Conservation (phyloP, 2,113 vertebrate genomes). For the Hypocryptadius cinnamomeus region DNA sequence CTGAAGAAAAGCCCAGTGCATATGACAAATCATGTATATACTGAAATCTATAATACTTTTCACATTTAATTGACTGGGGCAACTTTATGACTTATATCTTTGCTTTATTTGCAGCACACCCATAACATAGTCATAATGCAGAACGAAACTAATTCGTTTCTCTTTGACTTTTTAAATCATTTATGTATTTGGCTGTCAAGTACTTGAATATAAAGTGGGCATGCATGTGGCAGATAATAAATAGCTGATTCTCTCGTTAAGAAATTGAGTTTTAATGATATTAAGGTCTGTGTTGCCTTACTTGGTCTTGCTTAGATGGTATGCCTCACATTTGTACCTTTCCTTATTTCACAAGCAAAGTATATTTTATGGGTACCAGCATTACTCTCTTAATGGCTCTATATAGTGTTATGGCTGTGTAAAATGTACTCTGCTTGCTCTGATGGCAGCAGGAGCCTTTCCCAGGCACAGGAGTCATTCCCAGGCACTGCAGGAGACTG, state of each 20-base stretch:
- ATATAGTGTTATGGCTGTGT: background rate
- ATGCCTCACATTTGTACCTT: background rate
- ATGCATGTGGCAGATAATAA: conserved; percentile 9
- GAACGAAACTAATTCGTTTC: conserved; percentile 35
- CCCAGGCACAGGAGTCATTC: background rate
- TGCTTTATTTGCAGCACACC: background rate
- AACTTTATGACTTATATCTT: conserved; percentile 34
- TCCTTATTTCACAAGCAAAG: background rate
- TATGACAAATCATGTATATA: conserved; percentile 4
- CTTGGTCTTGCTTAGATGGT: background rate
- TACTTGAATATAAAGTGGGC: conserved; percentile 39
- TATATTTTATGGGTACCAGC: background rate
- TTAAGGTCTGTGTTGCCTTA: background rate
- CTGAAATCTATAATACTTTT: conserved; percentile 39
- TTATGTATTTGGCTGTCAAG: conserved; percentile 18
- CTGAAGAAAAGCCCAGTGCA: conserved; percentile 18
- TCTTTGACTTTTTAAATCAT: conserved; percentile 45
- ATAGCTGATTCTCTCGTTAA: conserved; percentile 23
- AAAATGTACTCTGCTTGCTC: background rate
- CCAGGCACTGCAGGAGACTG: background rate
- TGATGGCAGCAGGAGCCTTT: background rate
- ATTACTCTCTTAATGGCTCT: background rate
- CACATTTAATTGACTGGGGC: conserved; percentile 32
- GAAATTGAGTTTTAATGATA: conserved; percentile 7
- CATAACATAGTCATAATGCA: background rate